These are phyloP conservation scores for Gobionotothen gibberifrons DNA, from an alignment of 2,797 vertebrate species.

Conservation along the genomic window DNA sequence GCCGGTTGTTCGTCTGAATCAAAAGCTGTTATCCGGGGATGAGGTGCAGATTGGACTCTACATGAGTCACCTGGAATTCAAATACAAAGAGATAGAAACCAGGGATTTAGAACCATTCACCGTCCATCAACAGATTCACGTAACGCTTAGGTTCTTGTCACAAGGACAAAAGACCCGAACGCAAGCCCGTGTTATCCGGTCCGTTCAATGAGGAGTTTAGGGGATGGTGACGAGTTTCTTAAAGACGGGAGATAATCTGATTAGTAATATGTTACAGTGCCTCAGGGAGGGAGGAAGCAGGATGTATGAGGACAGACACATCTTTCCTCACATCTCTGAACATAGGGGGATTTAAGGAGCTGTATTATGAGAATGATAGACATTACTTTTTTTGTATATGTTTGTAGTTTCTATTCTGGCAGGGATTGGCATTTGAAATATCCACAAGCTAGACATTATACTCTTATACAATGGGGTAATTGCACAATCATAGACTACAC, in stretches of 20 bases:
- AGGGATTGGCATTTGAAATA: constrained; percentile 21
- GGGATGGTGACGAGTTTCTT: constrained; percentile 29
- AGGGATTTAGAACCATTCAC: constrained; percentile 24
- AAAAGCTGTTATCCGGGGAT: constrained; percentile 1
- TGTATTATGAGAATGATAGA: constrained; percentile 22
- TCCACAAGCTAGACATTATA: constrained; percentile 8
- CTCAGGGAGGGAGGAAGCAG: constrained; percentile 28
- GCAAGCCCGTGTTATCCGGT: constrained; percentile 17
- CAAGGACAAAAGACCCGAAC: constrained; percentile 36
- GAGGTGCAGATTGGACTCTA: constrained; percentile 10
- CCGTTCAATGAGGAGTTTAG: constrained; percentile 28
- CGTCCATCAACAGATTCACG: constrained; percentile 21
- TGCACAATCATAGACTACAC: not conserved
- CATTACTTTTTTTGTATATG: constrained; percentile 3
- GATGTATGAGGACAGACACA: constrained; percentile 42
- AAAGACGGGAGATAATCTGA: constrained; percentile 66
- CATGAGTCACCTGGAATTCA: constrained; percentile 20
- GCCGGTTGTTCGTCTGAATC: not conserved
- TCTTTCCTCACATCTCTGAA: constrained; percentile 39
- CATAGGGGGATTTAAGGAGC: constrained; percentile 42
- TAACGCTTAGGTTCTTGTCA: constrained; percentile 23
- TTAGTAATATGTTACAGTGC: constrained; percentile 66
- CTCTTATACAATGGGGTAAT: constrained; percentile 17
- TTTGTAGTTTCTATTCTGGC: constrained; percentile 33
- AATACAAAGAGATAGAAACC: constrained; percentile 9